phyloP scores from a whole-genome alignment of 2,888 invertebrate species.

The Axea sp. region DNA sequence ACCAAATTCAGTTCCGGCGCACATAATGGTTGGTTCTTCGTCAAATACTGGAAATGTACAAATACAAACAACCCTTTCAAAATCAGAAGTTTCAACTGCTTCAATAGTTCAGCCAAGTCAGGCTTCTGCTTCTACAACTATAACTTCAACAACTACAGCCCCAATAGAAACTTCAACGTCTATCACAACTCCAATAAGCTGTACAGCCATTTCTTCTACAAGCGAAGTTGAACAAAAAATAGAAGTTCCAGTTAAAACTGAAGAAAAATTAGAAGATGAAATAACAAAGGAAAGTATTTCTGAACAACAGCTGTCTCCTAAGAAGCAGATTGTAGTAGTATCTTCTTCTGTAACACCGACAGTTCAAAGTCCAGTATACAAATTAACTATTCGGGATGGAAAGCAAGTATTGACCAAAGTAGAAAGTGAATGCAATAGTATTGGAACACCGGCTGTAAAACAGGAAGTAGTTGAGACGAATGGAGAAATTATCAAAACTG shows the following conservation, averaged over 20 bases:
- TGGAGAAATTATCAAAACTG: conserved; percentile 65
- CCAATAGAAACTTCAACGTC: neutral
- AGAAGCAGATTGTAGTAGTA: conserved; percentile 71
- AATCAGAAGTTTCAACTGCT: neutral
- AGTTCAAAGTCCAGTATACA: conserved; percentile 79
- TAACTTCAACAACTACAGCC: neutral
- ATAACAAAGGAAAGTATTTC: neutral
- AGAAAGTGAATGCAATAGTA: conserved; percentile 70
- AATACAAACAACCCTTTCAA: neutral
- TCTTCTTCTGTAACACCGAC: conserved; percentile 65
- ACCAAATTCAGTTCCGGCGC: conserved; percentile 75
- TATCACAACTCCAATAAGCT: conserved; percentile 16
- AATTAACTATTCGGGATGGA: conserved; percentile 86
- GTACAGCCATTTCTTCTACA: conserved; percentile 27
- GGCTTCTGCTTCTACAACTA: neutral
- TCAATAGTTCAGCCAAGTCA: neutral
- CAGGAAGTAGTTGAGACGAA: conserved; percentile 68
- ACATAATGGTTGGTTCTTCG: conserved; percentile 79
- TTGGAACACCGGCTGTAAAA: neutral
- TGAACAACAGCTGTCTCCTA: conserved; percentile 63
- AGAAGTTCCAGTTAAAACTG: neutral
- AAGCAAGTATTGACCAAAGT: conserved; percentile 85
- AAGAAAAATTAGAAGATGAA: neutral
- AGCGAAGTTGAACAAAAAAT: conserved; percentile 11
- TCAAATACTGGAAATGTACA: neutral